phyloP scores from a whole-genome alignment of 2,888 invertebrate genomes.

The Liodrosophila aerea region DNA sequence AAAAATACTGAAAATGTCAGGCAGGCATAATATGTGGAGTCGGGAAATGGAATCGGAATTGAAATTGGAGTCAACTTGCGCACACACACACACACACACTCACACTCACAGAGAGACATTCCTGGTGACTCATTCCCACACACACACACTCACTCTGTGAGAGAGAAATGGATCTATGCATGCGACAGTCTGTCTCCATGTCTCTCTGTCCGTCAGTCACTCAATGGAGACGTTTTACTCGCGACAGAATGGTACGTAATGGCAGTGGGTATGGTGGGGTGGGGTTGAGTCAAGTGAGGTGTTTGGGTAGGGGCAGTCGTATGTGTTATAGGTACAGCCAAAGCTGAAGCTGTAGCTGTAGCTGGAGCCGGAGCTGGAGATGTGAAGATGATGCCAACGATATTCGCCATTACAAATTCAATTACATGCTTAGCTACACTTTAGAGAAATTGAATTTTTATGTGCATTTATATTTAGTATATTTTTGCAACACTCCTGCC shows the following conservation, averaged over 20 bases:
- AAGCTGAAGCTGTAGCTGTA: background rate
- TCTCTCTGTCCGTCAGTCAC: slow-evolving; percentile 45
- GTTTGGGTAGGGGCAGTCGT: background rate
- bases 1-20: slow-evolving; percentile 4
- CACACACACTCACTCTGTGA: too few species aligned
- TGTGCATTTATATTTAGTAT: slow-evolving; percentile 73
- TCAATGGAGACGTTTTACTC: slow-evolving; percentile 61
- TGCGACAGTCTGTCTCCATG: slow-evolving; percentile 44
- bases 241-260: slow-evolving; percentile 63
- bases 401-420: slow-evolving; percentile 80
- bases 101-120: slow-evolving; percentile 37
- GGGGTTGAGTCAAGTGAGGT: background rate
- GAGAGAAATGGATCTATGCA: slow-evolving; percentile 50
- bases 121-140: slow-evolving; percentile 49
- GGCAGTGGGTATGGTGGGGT: slow-evolving; percentile 17
- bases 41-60: slow-evolving; percentile 25
- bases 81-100: slow-evolving; percentile 38
- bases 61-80: slow-evolving; percentile 55
- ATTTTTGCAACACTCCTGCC: slow-evolving; percentile 56
- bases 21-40: slow-evolving; percentile 11
- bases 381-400: slow-evolving; percentile 56
- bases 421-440: slow-evolving; percentile 81
- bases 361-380: slow-evolving; percentile 6
- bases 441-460: slow-evolving; percentile 78
- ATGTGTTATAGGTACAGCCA: slow-evolving; percentile 8